These are phyloP conservation scores for Hystrix brachyura DNA, from an alignment of 2,113 vertebrate genomes.

Conservation along the genomic window DNA sequence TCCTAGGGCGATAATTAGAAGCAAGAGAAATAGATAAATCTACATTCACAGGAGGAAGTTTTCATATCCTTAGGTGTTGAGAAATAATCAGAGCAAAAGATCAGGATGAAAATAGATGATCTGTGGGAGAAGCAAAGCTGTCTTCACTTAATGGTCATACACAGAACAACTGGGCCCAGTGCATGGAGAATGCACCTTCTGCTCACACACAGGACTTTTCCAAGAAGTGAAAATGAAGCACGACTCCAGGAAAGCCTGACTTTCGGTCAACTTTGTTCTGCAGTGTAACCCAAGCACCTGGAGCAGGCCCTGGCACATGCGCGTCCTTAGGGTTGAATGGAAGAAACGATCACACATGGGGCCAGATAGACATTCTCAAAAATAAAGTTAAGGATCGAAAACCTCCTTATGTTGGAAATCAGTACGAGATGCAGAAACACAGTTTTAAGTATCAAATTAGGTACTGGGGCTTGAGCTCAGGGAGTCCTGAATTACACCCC, in stretches of 20 bases:
- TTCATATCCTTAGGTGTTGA: neutral
- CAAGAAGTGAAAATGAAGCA: neutral
- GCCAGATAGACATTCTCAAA: neutral
- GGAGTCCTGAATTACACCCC: neutral
- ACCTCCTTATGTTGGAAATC: neutral
- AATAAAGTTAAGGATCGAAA: neutral
- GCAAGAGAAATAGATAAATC: neutral
- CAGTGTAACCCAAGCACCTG: neutral
- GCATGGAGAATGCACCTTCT: neutral
- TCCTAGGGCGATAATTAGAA: constrained; percentile 8
- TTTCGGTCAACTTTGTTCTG: neutral
- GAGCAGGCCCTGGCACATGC: neutral
- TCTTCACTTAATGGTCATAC: neutral
- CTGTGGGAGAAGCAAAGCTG: neutral
- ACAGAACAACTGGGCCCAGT: neutral
- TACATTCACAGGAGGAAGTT: neutral
- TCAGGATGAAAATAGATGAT: neutral
- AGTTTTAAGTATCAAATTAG: neutral
- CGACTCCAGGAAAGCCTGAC: neutral
- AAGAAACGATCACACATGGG: neutral
- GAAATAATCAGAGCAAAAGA: neutral
- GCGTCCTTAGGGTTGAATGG: neutral
- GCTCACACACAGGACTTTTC: neutral
- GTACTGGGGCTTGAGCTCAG: neutral
- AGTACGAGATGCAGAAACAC: neutral